Evolutionary conservation across 2,113 vertebrate species (phyloP).

Genomic region (Turdus rufiventris): DNA sequence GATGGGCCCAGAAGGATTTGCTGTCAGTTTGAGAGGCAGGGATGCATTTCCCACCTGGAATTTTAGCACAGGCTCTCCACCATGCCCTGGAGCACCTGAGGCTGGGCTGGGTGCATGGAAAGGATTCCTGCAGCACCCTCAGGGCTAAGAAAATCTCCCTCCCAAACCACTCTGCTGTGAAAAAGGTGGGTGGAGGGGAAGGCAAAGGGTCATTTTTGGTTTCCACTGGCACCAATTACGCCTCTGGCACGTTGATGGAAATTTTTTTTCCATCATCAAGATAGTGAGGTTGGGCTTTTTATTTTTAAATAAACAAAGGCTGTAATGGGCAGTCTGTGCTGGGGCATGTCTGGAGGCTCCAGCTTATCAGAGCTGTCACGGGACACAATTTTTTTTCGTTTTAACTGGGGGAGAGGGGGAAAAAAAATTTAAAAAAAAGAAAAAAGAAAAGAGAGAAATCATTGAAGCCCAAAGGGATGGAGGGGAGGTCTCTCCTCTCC

Average conservation of each 20-base stretch:
- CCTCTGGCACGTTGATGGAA: not conserved
- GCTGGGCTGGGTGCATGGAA: not conserved
- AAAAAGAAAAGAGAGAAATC: too few species aligned
- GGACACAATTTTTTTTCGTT: not conserved
- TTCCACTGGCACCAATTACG: constrained; percentile 8
- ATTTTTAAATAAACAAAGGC: constrained; percentile 8
- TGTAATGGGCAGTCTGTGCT: not conserved
- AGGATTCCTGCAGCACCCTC: not conserved
- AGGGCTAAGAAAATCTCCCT: not conserved
- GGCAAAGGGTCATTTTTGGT: constrained; percentile 35
- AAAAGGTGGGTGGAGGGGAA: not conserved
- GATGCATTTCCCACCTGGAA: not conserved
- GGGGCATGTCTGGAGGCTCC: constrained; percentile 2
- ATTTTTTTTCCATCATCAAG: not conserved
- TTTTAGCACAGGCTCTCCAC: not conserved
- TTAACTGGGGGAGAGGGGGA: not conserved
- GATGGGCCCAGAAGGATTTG: not conserved
- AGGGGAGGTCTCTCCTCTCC: not conserved
- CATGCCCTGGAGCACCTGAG: not conserved
- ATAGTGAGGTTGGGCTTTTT: not conserved
- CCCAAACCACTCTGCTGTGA: not conserved
- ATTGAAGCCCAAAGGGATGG: not conserved
- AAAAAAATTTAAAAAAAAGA: too few species aligned
- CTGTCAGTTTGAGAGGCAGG: not conserved
- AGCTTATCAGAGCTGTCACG: not conserved